Percentiles rank a stretch among this genome's conserved stretches.
phyloP scores from a whole-genome alignment of 2,113 vertebrate species.

The Lichenostomus cassidix region DNA sequence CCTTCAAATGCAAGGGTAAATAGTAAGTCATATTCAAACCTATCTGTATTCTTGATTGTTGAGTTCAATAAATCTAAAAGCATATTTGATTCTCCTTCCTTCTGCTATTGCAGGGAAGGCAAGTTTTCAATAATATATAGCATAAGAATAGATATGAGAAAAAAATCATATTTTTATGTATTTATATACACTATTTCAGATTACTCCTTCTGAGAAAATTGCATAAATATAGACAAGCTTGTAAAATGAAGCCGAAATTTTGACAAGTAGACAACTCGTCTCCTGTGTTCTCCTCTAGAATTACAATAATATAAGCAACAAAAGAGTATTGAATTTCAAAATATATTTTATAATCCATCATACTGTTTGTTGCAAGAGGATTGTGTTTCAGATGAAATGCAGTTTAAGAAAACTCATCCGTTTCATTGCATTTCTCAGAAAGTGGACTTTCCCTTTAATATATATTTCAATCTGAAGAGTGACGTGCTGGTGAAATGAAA shows the following conservation, averaged over 20 bases:
- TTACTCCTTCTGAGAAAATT: conserved; percentile 14
- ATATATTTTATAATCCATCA: conserved; percentile 30
- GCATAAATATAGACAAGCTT: conserved; percentile 28
- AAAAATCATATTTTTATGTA: not conserved
- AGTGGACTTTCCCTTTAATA: conserved; percentile 69
- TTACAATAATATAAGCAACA: conserved; percentile 45
- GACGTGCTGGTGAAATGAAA: conserved; percentile 71
- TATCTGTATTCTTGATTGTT: not conserved
- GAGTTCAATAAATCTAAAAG: not conserved
- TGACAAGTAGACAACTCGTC: not conserved
- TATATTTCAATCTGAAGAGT: conserved; percentile 72
- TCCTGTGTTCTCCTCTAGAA: not conserved
- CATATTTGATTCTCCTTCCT: not conserved
- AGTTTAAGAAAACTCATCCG: conserved; percentile 53
- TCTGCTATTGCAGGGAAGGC: not conserved
- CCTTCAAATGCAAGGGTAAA: not conserved
- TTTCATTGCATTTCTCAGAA: conserved; percentile 60
- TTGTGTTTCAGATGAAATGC: conserved; percentile 34
- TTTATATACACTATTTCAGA: not conserved
- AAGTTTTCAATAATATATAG: not conserved
- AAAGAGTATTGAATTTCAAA: conserved; percentile 34
- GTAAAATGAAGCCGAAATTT: conserved; percentile 36
- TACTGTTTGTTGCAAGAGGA: not conserved
- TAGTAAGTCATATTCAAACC: not conserved
- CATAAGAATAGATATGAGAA: not conserved